phyloP scores from a whole-genome alignment of 2,113 vertebrate genomes.

The Grantiella picta region DNA sequence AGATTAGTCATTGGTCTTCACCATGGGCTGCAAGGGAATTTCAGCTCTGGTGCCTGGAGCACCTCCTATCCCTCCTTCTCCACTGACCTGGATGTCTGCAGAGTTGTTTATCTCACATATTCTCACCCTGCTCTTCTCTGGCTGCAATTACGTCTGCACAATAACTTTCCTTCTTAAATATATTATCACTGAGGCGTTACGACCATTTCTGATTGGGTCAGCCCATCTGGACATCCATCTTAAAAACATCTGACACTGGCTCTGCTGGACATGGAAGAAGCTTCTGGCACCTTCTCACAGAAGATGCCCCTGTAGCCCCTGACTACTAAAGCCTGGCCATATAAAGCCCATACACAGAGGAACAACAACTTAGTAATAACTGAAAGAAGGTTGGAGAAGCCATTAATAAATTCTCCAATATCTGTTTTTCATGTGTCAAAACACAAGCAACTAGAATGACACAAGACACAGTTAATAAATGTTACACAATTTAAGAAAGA shows the following conservation, averaged over 20 bases:
- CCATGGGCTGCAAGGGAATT: background rate
- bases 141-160: background rate
- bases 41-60: background rate
- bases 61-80: background rate
- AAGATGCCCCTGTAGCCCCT: background rate
- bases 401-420: background rate
- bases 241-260: background rate
- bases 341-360: background rate
- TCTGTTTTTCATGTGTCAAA: background rate
- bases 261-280: background rate
- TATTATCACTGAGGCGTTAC: background rate
- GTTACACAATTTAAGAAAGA: background rate
- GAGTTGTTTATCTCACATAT: background rate
- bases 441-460: background rate
- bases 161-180: background rate
- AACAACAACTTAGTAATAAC: background rate
- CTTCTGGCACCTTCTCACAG: background rate
- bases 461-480: background rate
- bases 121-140: background rate
- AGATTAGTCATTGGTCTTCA: background rate
- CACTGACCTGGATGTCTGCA: background rate
- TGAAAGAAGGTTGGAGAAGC: background rate
- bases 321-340: background rate
- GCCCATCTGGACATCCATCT: accelerated
- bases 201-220: background rate